Conservation (phyloP, 2,888 invertebrate genomes). For the Dolichopus griseipennis region DNA sequence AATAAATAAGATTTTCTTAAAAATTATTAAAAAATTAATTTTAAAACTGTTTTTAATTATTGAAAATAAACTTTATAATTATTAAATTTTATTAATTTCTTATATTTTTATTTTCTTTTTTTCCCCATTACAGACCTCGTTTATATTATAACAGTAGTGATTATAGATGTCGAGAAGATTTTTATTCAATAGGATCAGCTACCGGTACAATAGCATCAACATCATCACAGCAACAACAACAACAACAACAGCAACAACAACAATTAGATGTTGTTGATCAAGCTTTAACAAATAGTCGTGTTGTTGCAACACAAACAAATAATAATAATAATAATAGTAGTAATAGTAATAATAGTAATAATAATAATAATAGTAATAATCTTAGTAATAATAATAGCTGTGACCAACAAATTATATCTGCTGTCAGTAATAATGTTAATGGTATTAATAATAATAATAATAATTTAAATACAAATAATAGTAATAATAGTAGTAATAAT, state of each 20-base stretch:
- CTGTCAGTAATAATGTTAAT: slow-evolving; percentile 21
- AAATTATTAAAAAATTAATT: no score
- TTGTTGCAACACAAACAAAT: slow-evolving; percentile 37
- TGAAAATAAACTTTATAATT: no score
- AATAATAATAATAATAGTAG: slow-evolving; percentile 24
- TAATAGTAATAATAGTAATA: slow-evolving; percentile 25
- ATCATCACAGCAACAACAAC: slow-evolving; percentile 23
- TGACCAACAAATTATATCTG: slow-evolving; percentile 23
- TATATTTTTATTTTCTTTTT: slow-evolving; percentile 15
- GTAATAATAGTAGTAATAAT: slow-evolving; percentile 24
- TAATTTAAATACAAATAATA: not conserved
- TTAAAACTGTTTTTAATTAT: no score
- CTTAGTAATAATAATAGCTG: slow-evolving; percentile 16
- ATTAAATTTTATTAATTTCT: not conserved
- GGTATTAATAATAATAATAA: slow-evolving; percentile 23
- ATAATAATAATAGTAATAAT: slow-evolving; percentile 13
- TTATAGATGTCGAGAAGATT: slow-evolving; percentile 40
- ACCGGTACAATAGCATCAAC: slow-evolving; percentile 26
- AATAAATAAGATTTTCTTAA: no score
- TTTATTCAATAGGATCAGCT: slow-evolving; percentile 29
- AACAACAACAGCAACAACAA: slow-evolving; percentile 23
- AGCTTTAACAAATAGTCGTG: slow-evolving; percentile 30
- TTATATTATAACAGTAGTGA: slow-evolving; percentile 39
- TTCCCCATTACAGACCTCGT: slow-evolving; percentile 31
- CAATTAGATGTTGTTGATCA: slow-evolving; percentile 31